Base-by-base conservation (phyloP, 2,797 vertebrate species). In the Crypturellus tataupa region DNA sequence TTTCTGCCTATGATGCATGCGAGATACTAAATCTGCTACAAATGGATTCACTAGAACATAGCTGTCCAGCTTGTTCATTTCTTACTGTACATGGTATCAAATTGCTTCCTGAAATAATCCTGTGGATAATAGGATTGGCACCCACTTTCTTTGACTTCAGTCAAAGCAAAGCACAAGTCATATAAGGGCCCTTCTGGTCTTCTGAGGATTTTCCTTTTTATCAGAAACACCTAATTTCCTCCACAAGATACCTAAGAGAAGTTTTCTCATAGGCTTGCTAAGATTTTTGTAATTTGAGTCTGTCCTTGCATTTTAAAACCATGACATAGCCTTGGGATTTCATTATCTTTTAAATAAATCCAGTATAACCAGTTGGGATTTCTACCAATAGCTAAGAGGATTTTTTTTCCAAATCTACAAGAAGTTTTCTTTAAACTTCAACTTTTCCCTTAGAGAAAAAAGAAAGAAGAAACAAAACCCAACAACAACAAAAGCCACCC, bases 41-140 rank as follows among this genome's bases (percentile, higher is more conserved):
- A 37, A 80, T 14, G 64, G 73, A 55, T 62, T 40, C 0, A 0
- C 37, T 42, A 78, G 65, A 24, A n/a, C 19, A 53, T 33, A 15
- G 12, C 1, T 85, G 25, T 42, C 27, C 35, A 35, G 13, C 11
- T 47, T 60, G 51, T 18, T 40, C 19, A 4, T 51, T 93, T 90
- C 64, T 63, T 39, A 24, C 18, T 20, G 27, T 8, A 47, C 25
- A 10, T 0, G 24, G 33, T 55, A 53, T 4, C 47, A 62, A 55
- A 65, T 0, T 65, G 31, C 9, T 81, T 25, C 44, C 79, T 53
- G 56, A 71, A 85, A 73, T 68, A 59, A 67, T 59, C 69, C 56
- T 67, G 10, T 33, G 33, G 35, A 37, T 9, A 35, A 49, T 1
- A 72, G 16, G 21, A n/a, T 12, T 70, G 42, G 20, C 46, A 77